phyloP scores from a whole-genome alignment of 2,113 vertebrate species.

The Periophthalmus modestus region DNA sequence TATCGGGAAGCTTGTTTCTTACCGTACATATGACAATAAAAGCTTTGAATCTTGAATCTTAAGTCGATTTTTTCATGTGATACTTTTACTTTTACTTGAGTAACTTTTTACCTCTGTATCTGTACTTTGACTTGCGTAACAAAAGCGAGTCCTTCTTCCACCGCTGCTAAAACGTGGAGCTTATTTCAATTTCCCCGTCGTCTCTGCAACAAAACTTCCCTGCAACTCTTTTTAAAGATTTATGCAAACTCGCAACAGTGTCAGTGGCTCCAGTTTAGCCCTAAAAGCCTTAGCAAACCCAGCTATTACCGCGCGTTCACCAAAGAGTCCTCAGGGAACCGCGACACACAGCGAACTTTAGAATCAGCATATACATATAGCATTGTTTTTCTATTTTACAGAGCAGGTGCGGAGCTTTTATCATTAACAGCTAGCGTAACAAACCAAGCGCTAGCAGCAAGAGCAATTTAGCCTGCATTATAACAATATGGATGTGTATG shows the following conservation, averaged over 20 bases:
- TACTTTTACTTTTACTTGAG: no score
- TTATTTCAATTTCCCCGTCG: constrained; percentile 54
- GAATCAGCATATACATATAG: constrained; percentile 62
- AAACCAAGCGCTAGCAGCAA: constrained; percentile 3
- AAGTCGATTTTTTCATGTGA: no score
- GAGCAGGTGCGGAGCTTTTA: constrained; percentile 35
- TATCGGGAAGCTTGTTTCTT: no score
- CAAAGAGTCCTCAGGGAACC: constrained; percentile 42
- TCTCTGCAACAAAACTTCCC: constrained; percentile 40
- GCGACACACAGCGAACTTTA: constrained; percentile 44
- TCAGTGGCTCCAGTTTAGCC: constrained; percentile 75
- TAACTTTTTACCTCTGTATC: no score
- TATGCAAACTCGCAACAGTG: constrained; percentile 65
- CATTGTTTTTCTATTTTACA: constrained; percentile 46
- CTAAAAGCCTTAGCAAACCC: constrained; percentile 52
- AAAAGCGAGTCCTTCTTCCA: no score
- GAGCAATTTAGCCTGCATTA: constrained; percentile 39
- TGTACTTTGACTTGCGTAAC: no score
- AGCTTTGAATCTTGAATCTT: no score
- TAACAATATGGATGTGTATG: constrained; percentile 29
- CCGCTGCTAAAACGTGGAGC: constrained; percentile 24
- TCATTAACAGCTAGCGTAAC: constrained; percentile 17
- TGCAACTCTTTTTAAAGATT: constrained; percentile 58
- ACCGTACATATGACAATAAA: no score
- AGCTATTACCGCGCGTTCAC: constrained; percentile 54